phyloP scores from a whole-genome alignment of 1,140 invertebrate species.

The Aplysia californica region DNA sequence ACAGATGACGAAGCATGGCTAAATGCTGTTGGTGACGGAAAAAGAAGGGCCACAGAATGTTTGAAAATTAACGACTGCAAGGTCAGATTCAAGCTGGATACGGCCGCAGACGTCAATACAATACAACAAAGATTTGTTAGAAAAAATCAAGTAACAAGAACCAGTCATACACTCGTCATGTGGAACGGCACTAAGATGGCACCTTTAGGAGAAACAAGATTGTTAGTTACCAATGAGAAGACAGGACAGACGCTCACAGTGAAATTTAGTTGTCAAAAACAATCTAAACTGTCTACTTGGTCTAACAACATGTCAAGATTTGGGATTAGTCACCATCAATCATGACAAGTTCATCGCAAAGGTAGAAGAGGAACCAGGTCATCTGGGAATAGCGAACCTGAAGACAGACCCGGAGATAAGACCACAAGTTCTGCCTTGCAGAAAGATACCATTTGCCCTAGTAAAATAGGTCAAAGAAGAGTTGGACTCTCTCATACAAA shows the following conservation, averaged over 20 bases:
- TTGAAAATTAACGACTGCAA: not conserved
- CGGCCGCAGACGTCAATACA: not conserved
- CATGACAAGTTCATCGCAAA: not conserved
- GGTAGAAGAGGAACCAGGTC: not conserved
- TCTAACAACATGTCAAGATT: not conserved
- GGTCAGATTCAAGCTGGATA: not conserved
- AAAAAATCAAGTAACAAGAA: not conserved
- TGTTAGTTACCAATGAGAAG: not conserved
- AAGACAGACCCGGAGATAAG: not conserved
- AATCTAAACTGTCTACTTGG: not conserved
- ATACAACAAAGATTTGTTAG: not conserved
- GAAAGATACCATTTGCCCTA: constrained; percentile 6
- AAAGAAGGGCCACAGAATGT: too few relatives aligned
- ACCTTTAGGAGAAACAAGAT: not conserved
- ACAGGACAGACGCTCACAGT: not conserved
- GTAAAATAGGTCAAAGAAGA: not conserved
- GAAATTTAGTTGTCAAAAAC: not conserved
- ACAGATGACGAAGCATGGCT: too few relatives aligned
- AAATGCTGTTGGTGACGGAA: too few relatives aligned
- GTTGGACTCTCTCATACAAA: not conserved
- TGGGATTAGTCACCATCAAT: not conserved
- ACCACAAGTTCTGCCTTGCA: not conserved
- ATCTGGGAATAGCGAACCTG: not conserved
- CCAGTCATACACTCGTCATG: not conserved
- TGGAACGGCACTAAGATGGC: not conserved